A percentile compares a stretch with the other conserved stretches of the same genome.
These are phyloP conservation scores for Steinernema feltiae DNA, from an alignment of 1,140 invertebrate species.

Conservation along the genomic window DNA sequence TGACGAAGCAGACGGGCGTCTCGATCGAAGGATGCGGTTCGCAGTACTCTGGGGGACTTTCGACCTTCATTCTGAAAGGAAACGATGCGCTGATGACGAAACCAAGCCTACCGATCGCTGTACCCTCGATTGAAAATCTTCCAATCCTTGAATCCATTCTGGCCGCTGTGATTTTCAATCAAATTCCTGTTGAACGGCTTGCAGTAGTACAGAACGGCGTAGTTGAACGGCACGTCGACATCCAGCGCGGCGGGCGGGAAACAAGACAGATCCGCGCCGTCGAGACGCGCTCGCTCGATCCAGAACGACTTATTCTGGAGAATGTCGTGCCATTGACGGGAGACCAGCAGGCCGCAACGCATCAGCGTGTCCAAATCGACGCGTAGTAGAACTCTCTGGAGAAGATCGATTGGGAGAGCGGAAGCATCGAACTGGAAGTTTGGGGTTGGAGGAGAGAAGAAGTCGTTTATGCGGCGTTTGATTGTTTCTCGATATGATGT, in stretches of 20 bases:
- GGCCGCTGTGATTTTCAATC: conserved; percentile 7
- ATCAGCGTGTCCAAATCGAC: not conserved
- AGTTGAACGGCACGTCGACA: not conserved
- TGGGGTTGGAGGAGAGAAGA: not conserved
- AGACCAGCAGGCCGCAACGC: not conserved
- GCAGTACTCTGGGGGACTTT: not conserved
- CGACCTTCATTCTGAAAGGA: not conserved
- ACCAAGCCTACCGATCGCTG: not conserved
- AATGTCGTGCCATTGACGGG: not conserved
- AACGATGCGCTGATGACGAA: not conserved
- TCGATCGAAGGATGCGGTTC: not conserved
- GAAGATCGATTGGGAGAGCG: not conserved
- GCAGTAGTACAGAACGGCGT: not conserved
- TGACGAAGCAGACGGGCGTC: not conserved
- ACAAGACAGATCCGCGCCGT: not conserved
- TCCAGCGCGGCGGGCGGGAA: not conserved
- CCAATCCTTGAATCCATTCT: not conserved
- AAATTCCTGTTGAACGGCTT: not conserved
- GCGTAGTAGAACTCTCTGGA: not conserved
- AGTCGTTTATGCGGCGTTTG: not conserved
- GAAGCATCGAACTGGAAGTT: not conserved
- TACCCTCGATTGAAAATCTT: not conserved
- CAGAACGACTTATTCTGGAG: not conserved
- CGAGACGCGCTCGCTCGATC: not conserved
- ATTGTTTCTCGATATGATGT: too few species aligned